phyloP scores from a whole-genome alignment of 1,140 invertebrate species.

The Drosophila rufa region DNA sequence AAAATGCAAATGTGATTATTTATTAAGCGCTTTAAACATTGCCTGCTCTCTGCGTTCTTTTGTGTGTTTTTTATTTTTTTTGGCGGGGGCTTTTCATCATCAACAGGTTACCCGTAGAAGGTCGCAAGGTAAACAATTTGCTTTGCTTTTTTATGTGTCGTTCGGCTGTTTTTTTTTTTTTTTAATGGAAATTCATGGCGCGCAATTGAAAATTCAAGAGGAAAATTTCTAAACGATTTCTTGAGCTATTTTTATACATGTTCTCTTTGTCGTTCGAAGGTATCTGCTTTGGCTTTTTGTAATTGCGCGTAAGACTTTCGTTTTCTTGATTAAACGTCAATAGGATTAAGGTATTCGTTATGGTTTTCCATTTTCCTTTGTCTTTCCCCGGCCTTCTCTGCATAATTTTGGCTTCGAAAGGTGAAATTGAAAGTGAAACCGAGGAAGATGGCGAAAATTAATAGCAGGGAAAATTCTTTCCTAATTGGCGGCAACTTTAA shows the following conservation, averaged over 20 bases:
- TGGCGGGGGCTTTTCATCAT: conserved; percentile 7
- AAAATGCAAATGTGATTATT: conserved; percentile 84
- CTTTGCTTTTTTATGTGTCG: conserved; percentile 36
- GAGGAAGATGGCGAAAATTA: conserved; percentile 19
- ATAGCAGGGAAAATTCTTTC: conserved; percentile 8
- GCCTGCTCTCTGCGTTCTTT: conserved; percentile 8
- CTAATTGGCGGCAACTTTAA: not conserved
- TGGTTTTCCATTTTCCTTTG: conserved; percentile 7
- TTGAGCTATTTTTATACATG: conserved; percentile 36
- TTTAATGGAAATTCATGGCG: conserved; percentile 62
- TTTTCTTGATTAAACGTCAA: conserved; percentile 77
- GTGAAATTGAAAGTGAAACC: conserved; percentile 28
- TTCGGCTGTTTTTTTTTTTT: not conserved
- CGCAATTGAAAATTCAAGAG: conserved; percentile 71
- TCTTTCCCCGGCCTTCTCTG: conserved; percentile 11
- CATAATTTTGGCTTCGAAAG: conserved; percentile 45
- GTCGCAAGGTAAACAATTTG: conserved; percentile 51
- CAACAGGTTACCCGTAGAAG: conserved; percentile 34
- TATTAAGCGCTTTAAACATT: conserved; percentile 83
- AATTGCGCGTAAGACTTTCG: conserved; percentile 27
- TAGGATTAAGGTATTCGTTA: conserved; percentile 76
- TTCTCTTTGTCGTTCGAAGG: not conserved
- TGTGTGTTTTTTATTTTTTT: conserved; percentile 9
- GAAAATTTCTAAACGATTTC: conserved; percentile 67
- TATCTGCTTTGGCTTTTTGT: conserved; percentile 7